Evolutionary conservation across 2,113 vertebrate species (phyloP).

Genomic region (Austrofundulus limnaeus): DNA sequence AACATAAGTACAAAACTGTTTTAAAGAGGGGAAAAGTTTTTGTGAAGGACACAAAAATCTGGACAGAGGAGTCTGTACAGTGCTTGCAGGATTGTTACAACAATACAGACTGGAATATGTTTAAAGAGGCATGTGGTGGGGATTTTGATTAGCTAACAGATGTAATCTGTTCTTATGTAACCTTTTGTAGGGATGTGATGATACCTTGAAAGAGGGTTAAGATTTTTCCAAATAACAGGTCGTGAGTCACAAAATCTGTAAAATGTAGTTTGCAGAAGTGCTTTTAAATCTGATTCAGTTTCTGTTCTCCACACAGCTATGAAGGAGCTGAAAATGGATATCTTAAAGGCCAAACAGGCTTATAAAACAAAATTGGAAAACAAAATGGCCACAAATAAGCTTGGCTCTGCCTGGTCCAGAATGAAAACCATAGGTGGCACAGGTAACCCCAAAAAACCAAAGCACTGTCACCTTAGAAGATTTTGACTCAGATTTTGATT

Average conservation of each 20-base stretch:
- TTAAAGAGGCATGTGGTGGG: background rate
- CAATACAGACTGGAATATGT: background rate
- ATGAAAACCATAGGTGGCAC: background rate
- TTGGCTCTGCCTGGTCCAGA: background rate
- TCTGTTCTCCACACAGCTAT: background rate
- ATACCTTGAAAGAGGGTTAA: background rate
- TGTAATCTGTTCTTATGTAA: background rate
- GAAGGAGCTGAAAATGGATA: background rate
- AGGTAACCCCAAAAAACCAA: background rate
- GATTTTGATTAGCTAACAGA: background rate
- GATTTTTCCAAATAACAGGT: background rate
- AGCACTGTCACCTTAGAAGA: background rate
- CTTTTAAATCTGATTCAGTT: background rate
- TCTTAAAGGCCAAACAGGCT: background rate
- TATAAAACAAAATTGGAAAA: background rate
- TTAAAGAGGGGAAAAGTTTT: background rate
- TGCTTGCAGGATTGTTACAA: background rate
- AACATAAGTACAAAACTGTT: conserved; percentile 4
- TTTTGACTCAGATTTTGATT: background rate
- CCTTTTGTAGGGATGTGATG: background rate
- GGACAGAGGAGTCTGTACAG: background rate
- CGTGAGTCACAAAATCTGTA: background rate
- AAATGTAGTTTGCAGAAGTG: background rate
- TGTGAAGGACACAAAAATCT: background rate
- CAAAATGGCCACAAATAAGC: background rate